These are phyloP conservation scores for Cryptus armator DNA, from an alignment of 2,888 invertebrate species.

Conservation along the genomic window DNA sequence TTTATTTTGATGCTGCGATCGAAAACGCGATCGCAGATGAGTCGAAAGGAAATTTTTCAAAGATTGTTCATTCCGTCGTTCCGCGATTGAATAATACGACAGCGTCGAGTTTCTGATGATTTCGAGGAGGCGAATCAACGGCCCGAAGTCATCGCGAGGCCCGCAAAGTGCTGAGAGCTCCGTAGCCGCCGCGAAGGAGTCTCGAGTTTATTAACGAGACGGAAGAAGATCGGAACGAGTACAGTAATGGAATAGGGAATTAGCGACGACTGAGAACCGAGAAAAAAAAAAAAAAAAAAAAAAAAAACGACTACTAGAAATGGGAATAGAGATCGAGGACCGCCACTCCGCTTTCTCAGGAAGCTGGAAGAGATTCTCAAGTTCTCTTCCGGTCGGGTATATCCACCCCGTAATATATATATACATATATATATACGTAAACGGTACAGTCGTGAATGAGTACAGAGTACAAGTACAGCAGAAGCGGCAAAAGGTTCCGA, in stretches of 20 bases:
- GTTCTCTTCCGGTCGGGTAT: slow-evolving; percentile 22
- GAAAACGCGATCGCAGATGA: no score
- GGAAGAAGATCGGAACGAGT: slow-evolving; percentile 12
- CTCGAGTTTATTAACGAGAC: slow-evolving; percentile 24
- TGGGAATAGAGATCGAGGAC: slow-evolving; percentile 13
- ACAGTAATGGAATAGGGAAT: slow-evolving; percentile 23
- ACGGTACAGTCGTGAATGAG: neutral
- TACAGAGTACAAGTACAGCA: neutral
- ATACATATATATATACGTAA: neutral
- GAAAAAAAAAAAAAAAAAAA: slow-evolving; percentile 16
- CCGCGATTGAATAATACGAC: slow-evolving; percentile 50
- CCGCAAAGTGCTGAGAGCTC: neutral
- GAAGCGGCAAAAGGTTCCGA: slow-evolving; percentile 27
- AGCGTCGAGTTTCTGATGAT: neutral
- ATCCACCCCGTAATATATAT: neutral
- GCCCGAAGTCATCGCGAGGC: neutral
- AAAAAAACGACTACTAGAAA: neutral
- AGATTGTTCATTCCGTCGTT: neutral
- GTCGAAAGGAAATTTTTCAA: neutral
- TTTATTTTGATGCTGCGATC: no score
- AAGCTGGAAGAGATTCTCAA: slow-evolving; percentile 31
- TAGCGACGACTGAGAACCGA: slow-evolving; percentile 11
- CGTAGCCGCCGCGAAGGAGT: neutral
- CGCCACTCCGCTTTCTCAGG: slow-evolving; percentile 1
- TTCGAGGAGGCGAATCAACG: slow-evolving; percentile 9